phyloP scores from a whole-genome alignment of 2,113 vertebrate genomes.

The Diadophis punctatus region DNA sequence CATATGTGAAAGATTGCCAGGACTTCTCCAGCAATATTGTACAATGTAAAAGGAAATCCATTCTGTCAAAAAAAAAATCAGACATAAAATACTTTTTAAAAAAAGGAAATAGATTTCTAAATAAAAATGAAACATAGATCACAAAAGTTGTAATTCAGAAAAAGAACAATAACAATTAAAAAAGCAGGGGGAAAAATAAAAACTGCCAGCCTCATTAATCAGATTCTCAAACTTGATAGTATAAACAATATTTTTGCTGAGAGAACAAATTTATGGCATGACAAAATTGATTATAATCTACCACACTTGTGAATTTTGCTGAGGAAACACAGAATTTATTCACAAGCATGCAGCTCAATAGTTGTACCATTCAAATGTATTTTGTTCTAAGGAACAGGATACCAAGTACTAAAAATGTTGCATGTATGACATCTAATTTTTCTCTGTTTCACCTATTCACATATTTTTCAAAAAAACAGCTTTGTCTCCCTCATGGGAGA shows the following conservation, averaged over 20 bases:
- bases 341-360: neutral
- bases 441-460: slow-evolving; percentile 14
- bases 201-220: neutral
- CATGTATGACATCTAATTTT: slow-evolving; percentile 14
- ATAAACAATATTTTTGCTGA: slow-evolving; percentile 4
- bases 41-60: neutral
- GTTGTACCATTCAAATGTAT: neutral
- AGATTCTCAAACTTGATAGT: neutral
- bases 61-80: neutral
- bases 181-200: neutral
- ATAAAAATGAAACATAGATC: neutral
- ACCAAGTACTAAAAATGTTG: neutral
- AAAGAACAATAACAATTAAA: neutral
- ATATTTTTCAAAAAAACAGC: slow-evolving; percentile 14
- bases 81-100: neutral
- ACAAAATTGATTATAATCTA: neutral
- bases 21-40: neutral
- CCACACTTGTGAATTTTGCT: slow-evolving; percentile 2
- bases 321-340: slow-evolving; percentile 7
- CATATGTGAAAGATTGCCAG: neutral
- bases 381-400: neutral
- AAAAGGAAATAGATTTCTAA: neutral
- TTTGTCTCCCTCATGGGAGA: slow-evolving; percentile 42
- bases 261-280: neutral
- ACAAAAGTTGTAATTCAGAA: neutral